Base-by-base conservation (phyloP, 2,888 invertebrate species). In the Halictus quadricinctus region DNA sequence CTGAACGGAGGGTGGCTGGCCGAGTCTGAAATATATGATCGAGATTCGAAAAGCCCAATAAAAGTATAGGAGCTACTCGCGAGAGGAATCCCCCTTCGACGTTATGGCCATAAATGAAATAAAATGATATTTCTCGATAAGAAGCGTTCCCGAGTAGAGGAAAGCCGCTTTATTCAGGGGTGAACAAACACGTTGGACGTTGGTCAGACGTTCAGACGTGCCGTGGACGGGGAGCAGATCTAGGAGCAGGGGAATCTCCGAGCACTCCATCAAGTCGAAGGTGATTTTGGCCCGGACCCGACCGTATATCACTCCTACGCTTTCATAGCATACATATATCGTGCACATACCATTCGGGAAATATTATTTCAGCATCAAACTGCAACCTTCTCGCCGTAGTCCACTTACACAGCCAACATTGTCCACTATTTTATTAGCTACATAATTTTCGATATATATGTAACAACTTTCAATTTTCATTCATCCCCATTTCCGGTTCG, bases 91-190 rank as follows among this genome's bases (percentile, higher is more conserved):
- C 85, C 89, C 81, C 81, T 82, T 73, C 60, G 87, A 83, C 90
- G 92, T 92, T 93, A 92, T 92, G 92, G 91, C 91, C 91, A 94
- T 94, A 94, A 94, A 94, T 94, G 94, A 94, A 94, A 94, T 94
- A 94, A 94, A 94, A 94, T 94, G 94, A 94, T 94, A 94, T 94
- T 94, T 92, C 88, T 88, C 90, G 92, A 92, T 93, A 93, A 91
- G 93, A 89, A 88, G 88, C 81, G 84, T 81, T 76, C 85, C 83
- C 85, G 87, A 46, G 77, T 74, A 73, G 90, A 88, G 91, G 90
- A 93, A 93, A 93, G 92, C 92, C 93, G 90, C 88, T 91, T 93
- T 94, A 93, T 92, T 94, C 91, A 91, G 90, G 94, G 94, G 90
- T 92, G 92, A 93, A 88, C 90, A 90, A 85, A 89, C 88, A 89